Base-by-base conservation (phyloP, 2,888 invertebrate genomes). In the Hyppa rectilinea region DNA sequence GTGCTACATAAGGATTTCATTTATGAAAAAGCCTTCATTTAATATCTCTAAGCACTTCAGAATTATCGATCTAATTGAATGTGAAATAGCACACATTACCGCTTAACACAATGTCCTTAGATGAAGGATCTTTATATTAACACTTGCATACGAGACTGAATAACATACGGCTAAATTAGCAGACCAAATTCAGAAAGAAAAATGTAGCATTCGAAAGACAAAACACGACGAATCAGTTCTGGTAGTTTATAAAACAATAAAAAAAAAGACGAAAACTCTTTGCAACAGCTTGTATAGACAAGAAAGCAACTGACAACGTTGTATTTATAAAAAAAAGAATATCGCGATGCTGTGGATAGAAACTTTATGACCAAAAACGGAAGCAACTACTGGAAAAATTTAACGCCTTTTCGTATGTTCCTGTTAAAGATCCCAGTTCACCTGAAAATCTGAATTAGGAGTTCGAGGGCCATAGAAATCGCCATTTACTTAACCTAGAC, bases 51-150 rank as follows among this genome's bases (percentile, higher is more conserved):
- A 52, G 2, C 47, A 36, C 14, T 53, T 53, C 9, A 29, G 9
- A 53, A 49, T 26, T 26, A 60, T 61, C 43, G 26, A n/a, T 34
- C 14, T 47, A 26, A 60, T 17, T 38, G 2, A 4, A 38, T 47
- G n/a, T 69, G 23, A 61, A 61, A 29, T 50, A 47, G 34, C 38
- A 34, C 17, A 74, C 53, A 29, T 55, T 62, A 43, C 43, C 36
- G n/a, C 45, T 53, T 47, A 47, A 29, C n/a, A 17, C 34, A 38
- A 43, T 60, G 59, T n/a, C 40, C 36, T 50, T 56, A 23, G 29
- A 29, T 10, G n/a, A 40, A 17, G 31, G 40, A 29, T 6, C 4
- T 40, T 47, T 56, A 29, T 9, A 56, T 56, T 61, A 38, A 29
- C 50, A 62, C 14, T 29, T 34, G 38, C 43, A 20, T 61, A 61